Base-by-base conservation (phyloP, 1,140 invertebrate species). In the Zaprionus kolodkinae region DNA sequence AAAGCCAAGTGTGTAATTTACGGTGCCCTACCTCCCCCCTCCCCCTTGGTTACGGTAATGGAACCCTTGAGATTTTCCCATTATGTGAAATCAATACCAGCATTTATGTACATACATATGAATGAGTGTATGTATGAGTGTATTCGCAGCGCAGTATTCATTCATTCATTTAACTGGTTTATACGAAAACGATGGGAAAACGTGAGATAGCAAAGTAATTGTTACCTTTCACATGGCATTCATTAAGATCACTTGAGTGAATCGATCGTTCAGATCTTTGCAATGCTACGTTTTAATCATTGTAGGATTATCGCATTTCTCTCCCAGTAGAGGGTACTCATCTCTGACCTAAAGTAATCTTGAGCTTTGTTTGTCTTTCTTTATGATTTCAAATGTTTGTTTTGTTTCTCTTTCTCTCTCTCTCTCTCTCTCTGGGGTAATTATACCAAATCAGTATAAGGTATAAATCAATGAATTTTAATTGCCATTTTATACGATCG, bases 51-150 rank as follows among this genome's bases (percentile, higher is more conserved):
- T 30, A 10, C 21, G 50, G 59, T 60, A 25, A 43, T 64, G 30
- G 17, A 38, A 64, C 60, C 48, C 77, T 65, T 65, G 30, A 66
- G 54, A 69, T 79, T 78, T 73, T 71, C 65, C 55, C 50, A 79
- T 82, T 80, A 70, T 74, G 43, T 79, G 83, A 86, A 86, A 86
- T 86, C 84, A 57, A 88, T 87, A 86, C 83, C 83, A 86, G 83
- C 84, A 86, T 79, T 76, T 85, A 62, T 63, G 52, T 43, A 63
- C 63, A 64, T 63, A 65, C n/a, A n/a, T n/a, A n/a, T n/a, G n/a
- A n/a, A n/a, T 55, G 17, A 36, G 40, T 40, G 45, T 43, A 3
- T 33, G 21, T 21, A 21, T 21, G 27, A 30, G 52, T 55, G 21
- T 66, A 66, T 63, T 56, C 38, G 52, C 60, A 64, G 50, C 38